Conservation (phyloP, 2,113 vertebrate species). For the Phoxinus phoxinus region DNA sequence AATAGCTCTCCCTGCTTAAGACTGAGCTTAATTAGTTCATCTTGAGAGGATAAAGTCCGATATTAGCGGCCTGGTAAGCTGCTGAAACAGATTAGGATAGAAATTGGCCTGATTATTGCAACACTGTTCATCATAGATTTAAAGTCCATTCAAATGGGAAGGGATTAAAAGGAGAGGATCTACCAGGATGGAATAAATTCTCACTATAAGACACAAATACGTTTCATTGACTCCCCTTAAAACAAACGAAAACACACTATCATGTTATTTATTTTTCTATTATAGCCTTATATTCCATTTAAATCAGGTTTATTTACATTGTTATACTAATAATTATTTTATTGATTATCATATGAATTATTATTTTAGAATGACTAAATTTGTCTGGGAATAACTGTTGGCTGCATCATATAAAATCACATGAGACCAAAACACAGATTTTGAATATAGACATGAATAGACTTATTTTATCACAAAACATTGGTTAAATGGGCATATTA, state of each 20-base stretch:
- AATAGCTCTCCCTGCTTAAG: constrained; percentile 2
- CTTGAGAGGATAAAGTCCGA: constrained; percentile 28
- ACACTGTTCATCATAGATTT: constrained; percentile 3
- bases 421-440: neutral
- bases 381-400: neutral
- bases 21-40: constrained; percentile 46
- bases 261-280: neutral
- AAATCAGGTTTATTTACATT: neutral
- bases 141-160: constrained; percentile 14
- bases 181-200: neutral
- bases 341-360: neutral
- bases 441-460: neutral
- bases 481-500: neutral
- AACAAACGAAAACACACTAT: neutral
- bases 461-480: no score
- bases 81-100: constrained; percentile 37
- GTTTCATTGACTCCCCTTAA: neutral
- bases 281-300: neutral
- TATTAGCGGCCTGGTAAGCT: constrained; percentile 20
- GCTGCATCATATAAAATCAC: neutral
- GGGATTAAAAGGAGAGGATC: constrained; percentile 4
- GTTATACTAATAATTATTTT: neutral
- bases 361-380: neutral
- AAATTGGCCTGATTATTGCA: constrained; percentile 42
- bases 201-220: neutral